Base-by-base conservation (phyloP, 2,888 invertebrate genomes). In the Microplitis manilae region DNA sequence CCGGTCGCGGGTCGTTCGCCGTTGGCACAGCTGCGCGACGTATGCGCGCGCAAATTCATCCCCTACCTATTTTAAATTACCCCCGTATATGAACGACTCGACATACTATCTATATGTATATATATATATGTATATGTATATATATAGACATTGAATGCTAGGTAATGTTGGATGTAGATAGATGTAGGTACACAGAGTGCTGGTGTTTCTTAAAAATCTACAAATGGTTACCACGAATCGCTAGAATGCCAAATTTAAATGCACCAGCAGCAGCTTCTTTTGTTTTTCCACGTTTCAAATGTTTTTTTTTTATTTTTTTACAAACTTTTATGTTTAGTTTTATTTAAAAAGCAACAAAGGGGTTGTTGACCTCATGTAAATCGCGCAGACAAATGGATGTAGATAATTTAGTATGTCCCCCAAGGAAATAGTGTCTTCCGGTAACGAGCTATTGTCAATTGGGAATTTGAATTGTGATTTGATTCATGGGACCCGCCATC, bases 1-100 rank as follows among this genome's bases (percentile, higher is more conserved):
- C 38, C 59, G 50, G 50, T 50, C 50, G 50, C 6, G 50, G 50
- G 50, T 50, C 50, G 50, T 50, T 50, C 50, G 65, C 70, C 64
- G n/a, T 39, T 68, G 74, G 68, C 68, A 74, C 41, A 64, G 75
- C 50, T 73, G 39, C 61, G 71, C 69, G 40, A 76, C 72, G 77
- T 81, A 77, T 74, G 74, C 78, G 69, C 78, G 68, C 69, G 75
- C 77, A 73, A 76, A 13, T 41, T 50, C 78, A 79, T 75, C 78
- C 75, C 80, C 74, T 83, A 79, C 78, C 76, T 38, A 30, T 30
- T 13, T 50, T 50, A 13, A 50, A 50, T 50, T 50, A 50, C 50
- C 50, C 50, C 50, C 13, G 50, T 13, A 50, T 8, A 50, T 50
- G 13, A 30, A 30, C 30, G 30, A 30, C 30, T 30, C 30, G 30